Evolutionary conservation across 2,113 vertebrate genomes (phyloP).

Genomic region (Chauna torquata): DNA sequence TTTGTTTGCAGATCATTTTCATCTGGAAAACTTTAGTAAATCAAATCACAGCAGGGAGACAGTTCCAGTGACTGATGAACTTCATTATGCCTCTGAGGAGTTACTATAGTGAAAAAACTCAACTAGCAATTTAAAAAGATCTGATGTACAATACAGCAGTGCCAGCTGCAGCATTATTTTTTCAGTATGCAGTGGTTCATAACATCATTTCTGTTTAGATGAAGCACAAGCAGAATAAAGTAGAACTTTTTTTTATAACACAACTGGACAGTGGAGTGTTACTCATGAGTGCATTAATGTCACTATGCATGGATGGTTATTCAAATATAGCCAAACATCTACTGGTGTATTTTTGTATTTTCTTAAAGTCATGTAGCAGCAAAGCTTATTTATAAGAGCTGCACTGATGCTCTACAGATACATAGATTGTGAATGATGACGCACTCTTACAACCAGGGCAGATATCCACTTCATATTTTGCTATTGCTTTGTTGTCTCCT

Average conservation of each 20-base stretch:
- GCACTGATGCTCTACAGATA: background rate
- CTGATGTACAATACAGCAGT: constrained; percentile 32
- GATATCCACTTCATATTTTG: background rate
- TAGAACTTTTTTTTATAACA: background rate
- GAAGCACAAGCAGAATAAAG: background rate
- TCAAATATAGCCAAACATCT: background rate
- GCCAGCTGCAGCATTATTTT: background rate
- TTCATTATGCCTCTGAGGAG: constrained; percentile 60
- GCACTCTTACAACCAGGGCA: background rate
- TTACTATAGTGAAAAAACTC: constrained; percentile 49
- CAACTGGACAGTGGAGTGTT: background rate
- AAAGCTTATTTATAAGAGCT: background rate
- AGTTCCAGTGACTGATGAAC: constrained; percentile 69
- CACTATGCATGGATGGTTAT: background rate
- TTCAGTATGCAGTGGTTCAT: background rate
- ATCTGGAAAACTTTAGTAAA: constrained; percentile 62
- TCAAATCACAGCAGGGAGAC: constrained; percentile 64
- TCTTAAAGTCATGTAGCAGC: background rate
- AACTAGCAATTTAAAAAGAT: constrained; percentile 35
- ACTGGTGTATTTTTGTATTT: background rate
- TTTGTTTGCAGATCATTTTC: constrained; percentile 69
- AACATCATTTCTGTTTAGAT: background rate
- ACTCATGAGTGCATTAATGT: background rate
- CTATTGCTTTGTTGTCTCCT: constrained; percentile 2
- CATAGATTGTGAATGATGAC: background rate